These are phyloP conservation scores for Megamerina dolium DNA, from an alignment of 2,888 invertebrate genomes.

Conservation along the genomic window DNA sequence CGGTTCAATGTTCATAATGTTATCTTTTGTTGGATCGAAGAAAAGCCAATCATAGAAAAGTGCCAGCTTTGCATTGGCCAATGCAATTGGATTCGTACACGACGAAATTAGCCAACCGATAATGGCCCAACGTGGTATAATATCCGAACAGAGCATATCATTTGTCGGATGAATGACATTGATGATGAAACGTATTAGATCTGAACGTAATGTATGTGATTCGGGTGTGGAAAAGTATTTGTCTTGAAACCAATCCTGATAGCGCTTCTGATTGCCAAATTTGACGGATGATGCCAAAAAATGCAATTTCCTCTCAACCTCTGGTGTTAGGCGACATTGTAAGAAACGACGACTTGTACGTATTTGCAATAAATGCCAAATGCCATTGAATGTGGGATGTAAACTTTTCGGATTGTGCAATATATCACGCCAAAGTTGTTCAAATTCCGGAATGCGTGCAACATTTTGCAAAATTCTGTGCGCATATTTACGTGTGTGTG, in stretches of 20 bases:
- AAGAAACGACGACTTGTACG: constrained; percentile 58
- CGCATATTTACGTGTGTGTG: too few species aligned
- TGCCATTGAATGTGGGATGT: constrained; percentile 58
- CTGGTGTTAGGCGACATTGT: constrained; percentile 58
- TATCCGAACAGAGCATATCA: constrained; percentile 62
- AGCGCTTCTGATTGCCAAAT: constrained; percentile 62
- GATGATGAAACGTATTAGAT: constrained; percentile 64
- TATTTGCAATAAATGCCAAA: constrained; percentile 56
- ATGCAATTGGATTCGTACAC: constrained; percentile 60
- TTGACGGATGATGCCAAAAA: constrained; percentile 57
- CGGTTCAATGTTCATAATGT: constrained; percentile 67
- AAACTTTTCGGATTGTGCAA: constrained; percentile 57
- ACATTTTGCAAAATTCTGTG: constrained; percentile 60
- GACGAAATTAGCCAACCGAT: constrained; percentile 65
- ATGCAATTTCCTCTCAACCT: constrained; percentile 61
- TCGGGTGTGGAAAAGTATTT: constrained; percentile 63
- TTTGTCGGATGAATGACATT: constrained; percentile 65
- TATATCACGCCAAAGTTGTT: constrained; percentile 62
- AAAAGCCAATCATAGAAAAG: constrained; percentile 69
- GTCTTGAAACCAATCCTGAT: constrained; percentile 67
- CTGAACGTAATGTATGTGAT: constrained; percentile 61
- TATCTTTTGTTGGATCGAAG: constrained; percentile 61
- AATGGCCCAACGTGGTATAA: constrained; percentile 65
- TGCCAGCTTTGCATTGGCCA: constrained; percentile 62
- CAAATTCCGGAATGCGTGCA: constrained; percentile 63